Conservation (phyloP, 1,140 invertebrate genomes). For the Dendrolimus punctatus region DNA sequence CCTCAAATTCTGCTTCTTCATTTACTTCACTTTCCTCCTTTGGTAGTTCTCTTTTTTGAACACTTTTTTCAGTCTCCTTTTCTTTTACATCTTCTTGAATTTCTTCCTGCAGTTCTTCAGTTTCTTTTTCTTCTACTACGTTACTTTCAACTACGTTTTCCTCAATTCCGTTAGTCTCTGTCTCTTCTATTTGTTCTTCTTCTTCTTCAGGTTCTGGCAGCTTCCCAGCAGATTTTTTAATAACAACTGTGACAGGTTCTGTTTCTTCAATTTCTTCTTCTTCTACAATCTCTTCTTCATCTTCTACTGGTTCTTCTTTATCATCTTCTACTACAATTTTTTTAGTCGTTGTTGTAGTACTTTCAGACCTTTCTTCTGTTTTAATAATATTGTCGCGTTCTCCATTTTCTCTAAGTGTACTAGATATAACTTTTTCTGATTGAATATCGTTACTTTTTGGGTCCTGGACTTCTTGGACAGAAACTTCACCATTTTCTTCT, state of each 20-base stretch:
- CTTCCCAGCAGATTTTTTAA: conserved; percentile 8
- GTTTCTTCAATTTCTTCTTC: conserved; percentile 24
- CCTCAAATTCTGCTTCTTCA: conserved; percentile 19
- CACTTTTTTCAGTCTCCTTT: conserved; percentile 15
- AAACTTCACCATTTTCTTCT: conserved; percentile 29
- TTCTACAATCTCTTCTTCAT: conserved; percentile 18
- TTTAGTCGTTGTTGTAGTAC: conserved; percentile 23
- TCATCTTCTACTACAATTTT: conserved; percentile 28
- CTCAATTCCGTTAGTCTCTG: conserved; percentile 19
- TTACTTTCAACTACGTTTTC: conserved; percentile 16
- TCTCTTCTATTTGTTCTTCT: conserved; percentile 15
- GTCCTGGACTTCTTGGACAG: conserved; percentile 16
- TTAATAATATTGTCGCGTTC: conserved; percentile 17
- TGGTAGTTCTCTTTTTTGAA: too few relatives aligned
- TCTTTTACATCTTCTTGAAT: conserved; percentile 17
- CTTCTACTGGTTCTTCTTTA: conserved; percentile 12
- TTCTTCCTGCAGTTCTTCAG: conserved; percentile 16
- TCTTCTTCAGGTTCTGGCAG: conserved; percentile 5
- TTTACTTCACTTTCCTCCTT: neutral
- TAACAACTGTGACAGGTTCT: conserved; percentile 13
- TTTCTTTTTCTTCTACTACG: conserved; percentile 18
- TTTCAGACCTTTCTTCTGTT: conserved; percentile 24
- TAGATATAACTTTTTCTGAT: conserved; percentile 15
- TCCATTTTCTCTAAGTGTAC: conserved; percentile 17
- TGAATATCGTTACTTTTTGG: conserved; percentile 27